These are phyloP conservation scores for Loris lydekkerianus DNA, from an alignment of 2,797 vertebrate genomes.

Conservation along the genomic window DNA sequence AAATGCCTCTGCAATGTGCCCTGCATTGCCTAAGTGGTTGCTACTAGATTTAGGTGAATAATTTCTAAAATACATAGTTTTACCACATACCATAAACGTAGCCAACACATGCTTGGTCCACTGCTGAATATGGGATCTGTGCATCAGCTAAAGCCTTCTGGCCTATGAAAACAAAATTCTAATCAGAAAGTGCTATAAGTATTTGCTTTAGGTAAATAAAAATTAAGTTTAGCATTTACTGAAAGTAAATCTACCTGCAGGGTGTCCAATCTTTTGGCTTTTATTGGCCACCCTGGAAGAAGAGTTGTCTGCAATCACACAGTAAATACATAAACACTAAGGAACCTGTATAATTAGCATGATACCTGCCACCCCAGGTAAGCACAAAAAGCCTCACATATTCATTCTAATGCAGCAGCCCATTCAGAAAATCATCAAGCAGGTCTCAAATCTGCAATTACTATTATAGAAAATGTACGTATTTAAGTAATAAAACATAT, in stretches of 20 bases:
- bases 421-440: no score
- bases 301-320: no score
- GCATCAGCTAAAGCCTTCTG: conserved; percentile 95
- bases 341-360: no score
- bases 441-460: no score
- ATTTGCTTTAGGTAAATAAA: conserved; percentile 25
- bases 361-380: no score
- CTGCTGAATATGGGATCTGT: conserved; percentile 92
- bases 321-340: no score
- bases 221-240: background rate
- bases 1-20: background rate
- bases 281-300: no score
- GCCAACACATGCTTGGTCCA: conserved; percentile 96
- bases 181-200: conserved; percentile 6
- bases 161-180: conserved; percentile 87
- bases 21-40: background rate
- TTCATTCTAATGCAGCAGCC: no score
- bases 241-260: background rate
- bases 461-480: no score
- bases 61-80: conserved; percentile 17
- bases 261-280: no score
- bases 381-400: no score
- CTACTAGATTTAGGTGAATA: background rate
- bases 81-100: conserved; percentile 95
- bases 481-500: no score